Evolutionary conservation across 2,113 vertebrate genomes (phyloP), one percentile per base, ranked within the genome.

Genomic region (Phoenicopterus ruber): DNA sequence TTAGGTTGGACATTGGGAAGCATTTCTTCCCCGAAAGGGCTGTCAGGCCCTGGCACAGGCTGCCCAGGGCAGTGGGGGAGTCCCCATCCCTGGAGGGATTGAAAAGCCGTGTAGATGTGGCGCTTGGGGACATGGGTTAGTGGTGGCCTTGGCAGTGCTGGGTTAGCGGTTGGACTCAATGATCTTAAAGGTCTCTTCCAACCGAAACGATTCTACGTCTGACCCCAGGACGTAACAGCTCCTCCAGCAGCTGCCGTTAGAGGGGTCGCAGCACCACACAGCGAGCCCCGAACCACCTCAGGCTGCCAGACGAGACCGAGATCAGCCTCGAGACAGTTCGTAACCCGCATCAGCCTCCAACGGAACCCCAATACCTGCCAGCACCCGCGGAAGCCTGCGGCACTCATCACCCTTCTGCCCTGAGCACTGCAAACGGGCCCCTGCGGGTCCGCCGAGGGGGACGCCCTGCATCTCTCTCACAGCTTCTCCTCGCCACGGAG

Each of bases 341-440:
- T 10, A 36, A 54, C 3, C 34, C 26, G 28, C 44, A 26, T 4
- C 29, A 15, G 21, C n/a, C 54, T 50, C 74, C 55, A 29, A 5
- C 44, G 69, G 49, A 63, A 44, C 28, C 42, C 57, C 20, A 34
- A 34, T 13, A 29, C 13, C 62, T 24, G 61, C n/a, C 63, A 77
- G 44, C 36, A 14, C 28, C 72, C 3, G 9, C 0, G 0, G 11
- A 11, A 47, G 34, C 46, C 42, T 13, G 11, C 1, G 0, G 54
- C 29, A 17, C 58, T 10, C 54, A n/a, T 36, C 31, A 6, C 25
- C 29, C 19, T 17, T 25, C 66, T 3, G 0, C n/a, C 31, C 38
- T 8, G 15, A 80, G 16, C 1, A 1, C 47, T 1, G 0, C 11
- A 12, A 36, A 42, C 0, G 2, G 52, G 17, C 31, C 10, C 32